Conservation (phyloP, 2,888 invertebrate species). For the Drosophila mimetica region DNA sequence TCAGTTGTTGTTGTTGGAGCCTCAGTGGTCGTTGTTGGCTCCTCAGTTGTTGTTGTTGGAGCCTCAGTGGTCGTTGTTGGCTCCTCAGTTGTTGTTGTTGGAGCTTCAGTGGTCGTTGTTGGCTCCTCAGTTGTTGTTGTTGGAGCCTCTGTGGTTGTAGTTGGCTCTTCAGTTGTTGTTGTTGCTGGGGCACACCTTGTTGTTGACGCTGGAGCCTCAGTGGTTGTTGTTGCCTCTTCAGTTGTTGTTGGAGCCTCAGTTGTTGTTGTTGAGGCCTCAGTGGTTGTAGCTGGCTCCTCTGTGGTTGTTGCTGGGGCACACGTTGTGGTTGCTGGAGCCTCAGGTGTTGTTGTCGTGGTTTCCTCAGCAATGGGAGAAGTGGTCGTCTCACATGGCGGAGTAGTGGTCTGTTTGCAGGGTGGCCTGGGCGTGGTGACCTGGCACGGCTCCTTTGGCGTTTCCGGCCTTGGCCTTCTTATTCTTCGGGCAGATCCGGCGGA, state of each 20-base stretch:
- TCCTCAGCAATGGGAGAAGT: not conserved
- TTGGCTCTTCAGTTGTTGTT: not conserved
- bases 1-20: not conserved
- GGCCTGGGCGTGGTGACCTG: conserved; percentile 2
- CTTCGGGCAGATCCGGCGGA: conserved; percentile 25
- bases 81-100: not conserved
- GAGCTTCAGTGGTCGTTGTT: not conserved
- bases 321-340: conserved; percentile 18
- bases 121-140: conserved; percentile 5
- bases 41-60: not conserved
- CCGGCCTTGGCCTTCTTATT: conserved; percentile 23
- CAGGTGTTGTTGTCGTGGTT: conserved; percentile 1
- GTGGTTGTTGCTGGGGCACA: conserved; percentile 9
- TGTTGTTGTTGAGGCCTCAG: not conserved
- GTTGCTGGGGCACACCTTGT: conserved; percentile 23
- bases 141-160: not conserved
- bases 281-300: not conserved
- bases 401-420: conserved; percentile 15
- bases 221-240: not conserved
- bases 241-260: not conserved
- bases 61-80: not conserved
- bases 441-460: conserved; percentile 1
- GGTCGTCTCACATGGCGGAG: conserved; percentile 8
- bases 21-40: not conserved
- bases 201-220: not conserved